Percentiles rank a stretch among this genome's conserved stretches.
These are phyloP conservation scores for Diplolepis rosae DNA, from an alignment of 2,888 invertebrate species.

Conservation along the genomic window DNA sequence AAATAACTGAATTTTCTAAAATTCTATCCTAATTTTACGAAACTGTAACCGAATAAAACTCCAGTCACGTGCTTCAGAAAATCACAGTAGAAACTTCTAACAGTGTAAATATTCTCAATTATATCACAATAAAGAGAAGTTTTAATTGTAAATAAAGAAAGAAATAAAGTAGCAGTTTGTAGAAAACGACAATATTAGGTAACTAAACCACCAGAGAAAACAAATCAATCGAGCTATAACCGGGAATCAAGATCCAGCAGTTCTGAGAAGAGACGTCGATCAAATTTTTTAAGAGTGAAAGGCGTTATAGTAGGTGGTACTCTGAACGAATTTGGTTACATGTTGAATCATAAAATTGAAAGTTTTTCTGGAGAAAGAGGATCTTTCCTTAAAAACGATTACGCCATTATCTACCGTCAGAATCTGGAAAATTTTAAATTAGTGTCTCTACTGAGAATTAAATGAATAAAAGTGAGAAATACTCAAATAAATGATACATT, in stretches of 20 bases:
- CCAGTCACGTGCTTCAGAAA: no score
- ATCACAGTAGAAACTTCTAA: no score
- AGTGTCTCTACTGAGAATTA: no score
- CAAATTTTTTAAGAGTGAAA: slow-evolving; percentile 49
- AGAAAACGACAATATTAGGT: background rate
- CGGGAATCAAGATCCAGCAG: slow-evolving; percentile 6
- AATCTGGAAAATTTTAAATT: background rate
- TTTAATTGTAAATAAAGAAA: slow-evolving; percentile 16
- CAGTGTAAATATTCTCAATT: no score
- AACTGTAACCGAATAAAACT: no score
- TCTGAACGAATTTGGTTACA: slow-evolving; percentile 39
- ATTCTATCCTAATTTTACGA: no score
- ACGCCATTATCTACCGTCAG: background rate
- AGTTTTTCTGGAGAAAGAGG: slow-evolving; percentile 38
- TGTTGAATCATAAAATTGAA: slow-evolving; percentile 45
- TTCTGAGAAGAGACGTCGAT: slow-evolving; percentile 39
- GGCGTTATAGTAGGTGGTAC: slow-evolving; percentile 40
- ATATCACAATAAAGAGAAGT: background rate
- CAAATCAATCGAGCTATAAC: slow-evolving; percentile 19
- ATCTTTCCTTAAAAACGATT: background rate
- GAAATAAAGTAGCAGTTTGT: background rate
- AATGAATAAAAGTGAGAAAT: background rate
- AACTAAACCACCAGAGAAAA: slow-evolving; percentile 2
- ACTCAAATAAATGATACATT: no score
- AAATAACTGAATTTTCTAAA: no score